phyloP scores from a whole-genome alignment of 2,797 vertebrate genomes.

The Centropyge bicolor region DNA sequence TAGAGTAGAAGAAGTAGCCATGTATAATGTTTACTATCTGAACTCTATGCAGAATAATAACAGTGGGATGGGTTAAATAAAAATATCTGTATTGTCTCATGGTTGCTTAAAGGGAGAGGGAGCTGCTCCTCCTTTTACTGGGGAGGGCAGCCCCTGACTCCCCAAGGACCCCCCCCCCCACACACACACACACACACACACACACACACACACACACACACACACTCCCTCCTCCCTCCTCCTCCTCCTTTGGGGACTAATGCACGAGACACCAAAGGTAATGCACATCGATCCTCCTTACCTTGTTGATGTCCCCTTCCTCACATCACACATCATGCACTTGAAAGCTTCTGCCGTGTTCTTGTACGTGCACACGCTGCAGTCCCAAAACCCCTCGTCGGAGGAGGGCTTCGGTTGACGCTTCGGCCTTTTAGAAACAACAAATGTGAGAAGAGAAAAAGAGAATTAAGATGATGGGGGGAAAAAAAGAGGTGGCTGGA shows the following conservation, averaged over 20 bases:
- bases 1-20: background rate
- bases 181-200: no score
- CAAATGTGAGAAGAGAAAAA: conserved; percentile 48
- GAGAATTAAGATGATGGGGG: conserved; percentile 12
- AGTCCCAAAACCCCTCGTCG: conserved; percentile 99
- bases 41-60: background rate
- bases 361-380: conserved; percentile 99
- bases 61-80: background rate
- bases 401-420: conserved; percentile 97
- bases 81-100: conserved; percentile 1
- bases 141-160: conserved; percentile 10
- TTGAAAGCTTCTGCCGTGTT: conserved; percentile 99
- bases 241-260: conserved; percentile 19
- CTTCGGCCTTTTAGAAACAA: conserved; percentile 93
- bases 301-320: conserved; percentile 99
- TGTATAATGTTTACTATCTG: background rate
- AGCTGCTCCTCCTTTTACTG: conserved; percentile 18
- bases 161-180: conserved; percentile 24
- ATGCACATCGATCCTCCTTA: conserved; percentile 81
- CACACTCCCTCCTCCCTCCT: background rate
- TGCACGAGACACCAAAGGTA: conserved; percentile 51
- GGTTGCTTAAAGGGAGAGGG: conserved; percentile 7
- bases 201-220: no score
- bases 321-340: conserved; percentile 99
- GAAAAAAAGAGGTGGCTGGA: conserved; percentile 7